Base-by-base conservation (phyloP, 2,888 invertebrate genomes). In the Troides oblongomaculatus region DNA sequence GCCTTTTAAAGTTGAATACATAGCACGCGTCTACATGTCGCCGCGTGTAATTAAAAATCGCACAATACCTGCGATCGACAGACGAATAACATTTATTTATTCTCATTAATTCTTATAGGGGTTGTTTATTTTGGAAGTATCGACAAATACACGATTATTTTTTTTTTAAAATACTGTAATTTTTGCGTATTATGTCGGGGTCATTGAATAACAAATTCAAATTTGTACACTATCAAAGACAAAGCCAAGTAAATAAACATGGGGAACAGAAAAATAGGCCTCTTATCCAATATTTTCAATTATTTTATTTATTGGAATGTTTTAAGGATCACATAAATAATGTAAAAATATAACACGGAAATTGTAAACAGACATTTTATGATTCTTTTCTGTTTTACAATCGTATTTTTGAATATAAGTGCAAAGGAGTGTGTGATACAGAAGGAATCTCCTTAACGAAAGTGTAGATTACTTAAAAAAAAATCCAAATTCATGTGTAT, bases 131-230 rank as follows among this genome's bases (percentile, higher is more conserved):
- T 50, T 50, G 18, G 50, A 17, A 50, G 1, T 14, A 50, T 50
- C 50, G 17, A 14, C 2, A 5, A 14, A 50, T 5, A 12, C 5
- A 17, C 17, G 17, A 50, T 17, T 50, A 50, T 2, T 50, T 1
- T 21, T 21, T 21, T 17, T 17, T 14, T 14, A 14, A 50, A 50
- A 50, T 4, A 18, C 10, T 3, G 17, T 14, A 2, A 50, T 50
- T 17, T 50, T 21, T 8, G 7, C 7, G 1, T 21, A 6, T 57
- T 8, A 57, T 21, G 21, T 25, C 57, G 43, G 58, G 62, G 65
- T 69, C 62, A 65, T 23, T 62, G 65, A 46, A 66, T 65, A 62
- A 69, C 17, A 8, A 21, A 65, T 46, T 65, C 65, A 62, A 58
- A 66, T 69, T 62, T 62, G 8, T 43, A 43, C 60, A 23, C 17